Conservation (phyloP, 2,888 invertebrate species). For the Cryptocephalus moraei region DNA sequence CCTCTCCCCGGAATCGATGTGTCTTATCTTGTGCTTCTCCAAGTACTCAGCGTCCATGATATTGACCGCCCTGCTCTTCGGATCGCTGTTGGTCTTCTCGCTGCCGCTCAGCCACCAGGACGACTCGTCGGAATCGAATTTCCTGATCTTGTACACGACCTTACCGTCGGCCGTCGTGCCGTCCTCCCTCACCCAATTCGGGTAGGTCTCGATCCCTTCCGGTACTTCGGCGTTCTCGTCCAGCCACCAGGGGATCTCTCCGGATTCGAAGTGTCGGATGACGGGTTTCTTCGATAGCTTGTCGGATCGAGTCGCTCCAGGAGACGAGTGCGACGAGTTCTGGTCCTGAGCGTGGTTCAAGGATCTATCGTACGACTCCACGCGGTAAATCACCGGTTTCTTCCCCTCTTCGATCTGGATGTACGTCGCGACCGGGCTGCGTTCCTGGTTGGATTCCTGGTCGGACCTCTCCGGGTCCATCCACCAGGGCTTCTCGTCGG, state of each 20-base stretch:
- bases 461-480: neutral
- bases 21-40: conserved; percentile 47
- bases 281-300: conserved; percentile 1
- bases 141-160: conserved; percentile 13
- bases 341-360: neutral
- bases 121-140: conserved; percentile 22
- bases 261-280: conserved; percentile 28
- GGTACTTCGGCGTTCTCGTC: conserved; percentile 58
- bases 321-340: conserved; percentile 1
- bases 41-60: conserved; percentile 45
- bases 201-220: conserved; percentile 46
- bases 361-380: too few relatives aligned
- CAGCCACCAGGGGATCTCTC: conserved; percentile 63
- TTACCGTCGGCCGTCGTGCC: conserved; percentile 18
- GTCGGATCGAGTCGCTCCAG: neutral
- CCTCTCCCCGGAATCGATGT: conserved; percentile 58
- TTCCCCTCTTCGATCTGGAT: too few relatives aligned
- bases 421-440: neutral
- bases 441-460: neutral
- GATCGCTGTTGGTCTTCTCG: conserved; percentile 16
- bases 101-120: conserved; percentile 23
- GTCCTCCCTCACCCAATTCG: conserved; percentile 21
- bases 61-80: conserved; percentile 11
- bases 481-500: neutral
- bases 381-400: too few relatives aligned